phyloP scores from a whole-genome alignment of 2,113 vertebrate genomes.

The Otolemur garnettii region DNA sequence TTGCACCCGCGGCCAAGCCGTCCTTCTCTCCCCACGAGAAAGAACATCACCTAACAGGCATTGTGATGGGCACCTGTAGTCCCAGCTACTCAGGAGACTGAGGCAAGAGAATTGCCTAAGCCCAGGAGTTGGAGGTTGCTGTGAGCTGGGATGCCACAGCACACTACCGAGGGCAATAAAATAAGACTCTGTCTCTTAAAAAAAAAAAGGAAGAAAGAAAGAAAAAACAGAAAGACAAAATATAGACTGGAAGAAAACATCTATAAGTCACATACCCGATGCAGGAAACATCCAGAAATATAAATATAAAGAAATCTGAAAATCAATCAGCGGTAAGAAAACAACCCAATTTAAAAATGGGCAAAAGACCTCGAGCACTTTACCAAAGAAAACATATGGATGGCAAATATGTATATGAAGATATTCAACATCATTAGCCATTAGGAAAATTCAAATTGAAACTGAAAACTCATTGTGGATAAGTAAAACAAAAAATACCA shows the following conservation, averaged over 20 bases:
- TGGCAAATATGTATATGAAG: neutral
- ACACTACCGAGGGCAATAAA: too few relatives aligned
- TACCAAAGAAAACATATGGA: neutral
- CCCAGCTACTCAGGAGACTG: too few relatives aligned
- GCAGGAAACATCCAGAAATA: neutral
- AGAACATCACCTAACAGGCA: too few relatives aligned
- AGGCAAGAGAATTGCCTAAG: too few relatives aligned
- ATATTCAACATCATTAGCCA: conserved; percentile 3
- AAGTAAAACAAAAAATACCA: neutral
- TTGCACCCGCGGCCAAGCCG: too few relatives aligned
- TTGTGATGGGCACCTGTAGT: too few relatives aligned
- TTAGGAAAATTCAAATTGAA: conserved; percentile 33
- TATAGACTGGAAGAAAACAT: neutral
- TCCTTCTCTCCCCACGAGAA: too few relatives aligned
- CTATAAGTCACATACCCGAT: neutral
- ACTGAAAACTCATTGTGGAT: neutral
- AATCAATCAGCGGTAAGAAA: conserved; percentile 5
- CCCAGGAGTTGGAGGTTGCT: too few relatives aligned
- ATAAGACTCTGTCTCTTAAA: too few relatives aligned
- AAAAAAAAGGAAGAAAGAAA: too few relatives aligned
- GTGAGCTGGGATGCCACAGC: too few relatives aligned
- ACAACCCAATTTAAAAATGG: neutral
- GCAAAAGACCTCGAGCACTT: neutral
- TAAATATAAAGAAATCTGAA: neutral
- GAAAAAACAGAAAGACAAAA: neutral